phyloP scores from a whole-genome alignment of 2,888 invertebrate species.

The Amblyjoppa fuscipennis region DNA sequence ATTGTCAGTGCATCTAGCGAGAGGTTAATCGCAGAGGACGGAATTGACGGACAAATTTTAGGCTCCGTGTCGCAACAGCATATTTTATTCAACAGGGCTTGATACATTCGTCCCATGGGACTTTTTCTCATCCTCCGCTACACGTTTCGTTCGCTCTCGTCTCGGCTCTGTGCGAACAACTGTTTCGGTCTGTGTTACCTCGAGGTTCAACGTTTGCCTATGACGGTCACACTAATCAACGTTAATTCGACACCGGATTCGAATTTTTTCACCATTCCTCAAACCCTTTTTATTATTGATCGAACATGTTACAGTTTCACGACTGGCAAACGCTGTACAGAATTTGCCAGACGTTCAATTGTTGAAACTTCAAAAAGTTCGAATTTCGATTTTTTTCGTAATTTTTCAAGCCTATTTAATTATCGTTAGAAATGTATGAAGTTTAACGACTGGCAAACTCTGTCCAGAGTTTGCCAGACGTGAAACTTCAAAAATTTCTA shows the following conservation, averaged over 20 bases:
- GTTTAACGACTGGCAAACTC: not conserved
- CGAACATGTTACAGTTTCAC: not conserved
- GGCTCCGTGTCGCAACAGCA: not conserved
- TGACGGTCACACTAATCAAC: conserved; percentile 82
- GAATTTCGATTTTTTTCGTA: not conserved
- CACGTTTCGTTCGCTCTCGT: conserved; percentile 20
- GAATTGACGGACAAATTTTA: not conserved
- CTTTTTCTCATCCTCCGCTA: not conserved
- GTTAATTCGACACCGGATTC: conserved; percentile 79
- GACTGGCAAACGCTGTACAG: too few species aligned
- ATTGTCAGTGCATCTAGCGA: not conserved
- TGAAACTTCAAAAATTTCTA: not conserved
- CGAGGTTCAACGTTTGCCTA: conserved; percentile 83
- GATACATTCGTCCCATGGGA: not conserved
- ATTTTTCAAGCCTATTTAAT: not conserved
- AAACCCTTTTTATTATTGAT: not conserved
- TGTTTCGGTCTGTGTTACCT: conserved; percentile 46
- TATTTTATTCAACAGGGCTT: not conserved
- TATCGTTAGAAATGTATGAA: not conserved
- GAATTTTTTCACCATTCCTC: not conserved
- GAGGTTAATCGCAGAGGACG: not conserved
- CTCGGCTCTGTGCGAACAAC: conserved; percentile 5
- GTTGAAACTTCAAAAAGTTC: not conserved
- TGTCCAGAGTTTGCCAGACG: not conserved
- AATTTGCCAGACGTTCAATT: too few species aligned